These are phyloP conservation scores for Phalacrocorax brasilianus DNA, from an alignment of 2,113 vertebrate genomes.

Conservation along the genomic window DNA sequence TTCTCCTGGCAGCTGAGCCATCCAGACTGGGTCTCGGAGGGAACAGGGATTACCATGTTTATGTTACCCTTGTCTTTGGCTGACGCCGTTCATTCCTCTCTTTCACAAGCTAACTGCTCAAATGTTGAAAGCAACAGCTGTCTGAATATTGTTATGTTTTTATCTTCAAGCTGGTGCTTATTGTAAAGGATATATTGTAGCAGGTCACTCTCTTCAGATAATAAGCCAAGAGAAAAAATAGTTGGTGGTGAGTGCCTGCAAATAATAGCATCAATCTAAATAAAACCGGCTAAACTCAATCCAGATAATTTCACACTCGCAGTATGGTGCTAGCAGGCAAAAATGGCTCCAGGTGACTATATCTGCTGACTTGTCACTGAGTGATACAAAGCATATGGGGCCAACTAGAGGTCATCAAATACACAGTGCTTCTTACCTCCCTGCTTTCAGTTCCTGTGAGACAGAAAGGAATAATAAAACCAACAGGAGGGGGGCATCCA, in stretches of 20 bases:
- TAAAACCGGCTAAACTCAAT: neutral
- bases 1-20: neutral
- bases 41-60: neutral
- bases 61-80: neutral
- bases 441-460: neutral
- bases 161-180: neutral
- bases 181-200: neutral
- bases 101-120: neutral
- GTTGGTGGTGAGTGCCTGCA: neutral
- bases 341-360: neutral
- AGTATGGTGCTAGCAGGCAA: neutral
- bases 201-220: neutral
- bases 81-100: neutral
- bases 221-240: neutral
- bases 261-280: constrained; percentile 3
- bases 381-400: constrained; percentile 43
- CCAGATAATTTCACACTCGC: neutral
- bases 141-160: neutral
- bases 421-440: neutral
- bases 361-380: constrained; percentile 21
- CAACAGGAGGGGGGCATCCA: neutral
- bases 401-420: constrained; percentile 28
- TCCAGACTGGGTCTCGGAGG: no score
- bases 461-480: constrained; percentile 2
- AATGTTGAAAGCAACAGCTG: neutral